These are phyloP conservation scores for Drosophila heteroneura DNA, from an alignment of 2,888 invertebrate genomes.

Conservation along the genomic window DNA sequence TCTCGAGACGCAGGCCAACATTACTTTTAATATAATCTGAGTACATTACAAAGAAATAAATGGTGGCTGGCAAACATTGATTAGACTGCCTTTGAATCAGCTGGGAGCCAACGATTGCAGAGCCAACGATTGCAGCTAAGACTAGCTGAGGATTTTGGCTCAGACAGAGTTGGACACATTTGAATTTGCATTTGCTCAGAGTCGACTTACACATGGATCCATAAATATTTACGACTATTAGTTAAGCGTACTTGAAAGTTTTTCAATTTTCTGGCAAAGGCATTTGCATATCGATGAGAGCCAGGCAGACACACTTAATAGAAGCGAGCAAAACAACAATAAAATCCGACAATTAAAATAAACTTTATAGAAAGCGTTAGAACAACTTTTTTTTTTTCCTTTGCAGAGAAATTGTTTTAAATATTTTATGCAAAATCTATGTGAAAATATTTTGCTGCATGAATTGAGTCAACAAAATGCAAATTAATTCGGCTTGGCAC, in stretches of 20 bases:
- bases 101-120: not conserved
- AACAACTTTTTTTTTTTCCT: constrained; percentile 14
- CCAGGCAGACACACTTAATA: constrained; percentile 1
- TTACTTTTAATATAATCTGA: constrained; percentile 53
- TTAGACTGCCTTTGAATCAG: constrained; percentile 34
- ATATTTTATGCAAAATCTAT: constrained; percentile 77
- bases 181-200: constrained; percentile 61
- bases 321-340: constrained; percentile 40
- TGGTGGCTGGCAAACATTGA: constrained; percentile 40
- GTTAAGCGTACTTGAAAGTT: constrained; percentile 66
- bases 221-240: constrained; percentile 82
- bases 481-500: constrained; percentile 63
- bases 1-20: not conserved
- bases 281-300: constrained; percentile 78
- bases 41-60: constrained; percentile 53
- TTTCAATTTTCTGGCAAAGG: constrained; percentile 65
- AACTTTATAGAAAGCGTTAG: constrained; percentile 55
- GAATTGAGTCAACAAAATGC: constrained; percentile 76
- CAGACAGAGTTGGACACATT: constrained; percentile 58
- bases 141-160: constrained; percentile 40
- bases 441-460: constrained; percentile 75
- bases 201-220: constrained; percentile 62
- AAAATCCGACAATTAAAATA: constrained; percentile 74
- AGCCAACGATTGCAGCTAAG: constrained; percentile 43
- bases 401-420: constrained; percentile 58